These are phyloP conservation scores for Siniperca obscura DNA, from an alignment of 2,797 vertebrate species.

Conservation along the genomic window DNA sequence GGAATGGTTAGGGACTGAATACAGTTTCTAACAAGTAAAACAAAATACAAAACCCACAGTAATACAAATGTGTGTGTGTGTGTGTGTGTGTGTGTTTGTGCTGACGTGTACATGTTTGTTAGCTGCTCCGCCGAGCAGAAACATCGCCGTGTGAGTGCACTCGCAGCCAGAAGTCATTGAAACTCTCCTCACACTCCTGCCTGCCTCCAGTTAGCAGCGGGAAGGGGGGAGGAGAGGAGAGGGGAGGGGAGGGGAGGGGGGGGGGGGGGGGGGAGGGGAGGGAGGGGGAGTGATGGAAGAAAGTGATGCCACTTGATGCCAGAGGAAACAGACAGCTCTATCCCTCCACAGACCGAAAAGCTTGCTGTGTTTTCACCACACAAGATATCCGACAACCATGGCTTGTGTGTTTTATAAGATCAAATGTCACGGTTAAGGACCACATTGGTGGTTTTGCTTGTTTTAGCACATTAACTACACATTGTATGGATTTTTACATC, in stretches of 20 bases:
- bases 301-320: constrained; percentile 38
- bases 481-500: background rate
- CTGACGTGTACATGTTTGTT: constrained; percentile 43
- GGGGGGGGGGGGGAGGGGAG: too few relatives aligned
- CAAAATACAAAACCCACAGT: constrained; percentile 1
- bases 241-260: too few relatives aligned
- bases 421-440: background rate
- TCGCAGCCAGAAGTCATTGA: constrained; percentile 73
- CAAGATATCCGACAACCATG: background rate
- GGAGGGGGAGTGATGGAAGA: constrained; percentile 16
- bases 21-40: constrained; percentile 54
- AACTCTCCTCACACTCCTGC: constrained; percentile 77
- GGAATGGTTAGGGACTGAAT: constrained; percentile 40
- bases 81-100: constrained; percentile 22
- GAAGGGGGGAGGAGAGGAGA: background rate
- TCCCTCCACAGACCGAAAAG: constrained; percentile 23
- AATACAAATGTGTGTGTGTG: constrained; percentile 52
- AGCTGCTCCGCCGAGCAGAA: constrained; percentile 51
- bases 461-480: background rate
- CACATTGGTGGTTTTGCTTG: background rate
- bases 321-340: constrained; percentile 54
- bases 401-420: background rate
- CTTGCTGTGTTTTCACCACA: constrained; percentile 10
- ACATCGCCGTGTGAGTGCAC: constrained; percentile 40
- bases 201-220: constrained; percentile 64